Percentiles rank a stretch among this genome's conserved stretches.
Conservation (phyloP, 2,888 invertebrate genomes). For the Lydus trimaculatus region DNA sequence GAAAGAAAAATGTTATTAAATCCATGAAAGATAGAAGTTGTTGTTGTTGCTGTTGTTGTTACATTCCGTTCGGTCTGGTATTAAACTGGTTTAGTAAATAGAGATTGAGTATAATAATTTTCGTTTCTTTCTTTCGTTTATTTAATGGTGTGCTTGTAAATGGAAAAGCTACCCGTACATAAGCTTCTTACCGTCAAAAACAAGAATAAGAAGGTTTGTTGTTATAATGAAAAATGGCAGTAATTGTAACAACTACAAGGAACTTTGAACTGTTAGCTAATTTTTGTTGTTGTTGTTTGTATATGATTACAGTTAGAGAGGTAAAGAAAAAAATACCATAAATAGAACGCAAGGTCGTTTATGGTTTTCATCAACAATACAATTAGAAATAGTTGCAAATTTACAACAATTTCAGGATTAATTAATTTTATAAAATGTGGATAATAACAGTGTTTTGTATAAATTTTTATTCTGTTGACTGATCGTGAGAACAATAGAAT, state of each 20-base stretch:
- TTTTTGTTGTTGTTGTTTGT: not conserved
- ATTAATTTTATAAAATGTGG: not conserved
- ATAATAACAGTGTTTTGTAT: not conserved
- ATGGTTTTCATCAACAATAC: not conserved
- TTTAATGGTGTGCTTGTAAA: not conserved
- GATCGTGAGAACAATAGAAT: not conserved
- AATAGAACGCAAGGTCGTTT: not conserved
- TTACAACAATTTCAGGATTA: not conserved
- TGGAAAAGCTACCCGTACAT: not conserved
- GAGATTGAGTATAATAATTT: slow-evolving; percentile 13
- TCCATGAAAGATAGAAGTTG: not conserved
- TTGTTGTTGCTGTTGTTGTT: slow-evolving; percentile 8
- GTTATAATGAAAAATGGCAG: not conserved
- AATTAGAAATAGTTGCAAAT: slow-evolving; percentile 4
- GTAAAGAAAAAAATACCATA: not conserved
- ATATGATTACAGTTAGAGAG: not conserved
- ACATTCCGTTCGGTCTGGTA: slow-evolving; percentile 33
- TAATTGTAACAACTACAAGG: not conserved
- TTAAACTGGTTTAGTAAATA: slow-evolving; percentile 37
- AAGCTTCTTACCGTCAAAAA: not conserved
- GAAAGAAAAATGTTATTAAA: not conserved
- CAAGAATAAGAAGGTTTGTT: not conserved
- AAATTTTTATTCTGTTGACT: not conserved
- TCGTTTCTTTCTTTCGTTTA: not conserved
- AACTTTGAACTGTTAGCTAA: not conserved